Evolutionary conservation across 2,888 invertebrate species (phyloP).

Genomic region (Cantharis nigra): DNA sequence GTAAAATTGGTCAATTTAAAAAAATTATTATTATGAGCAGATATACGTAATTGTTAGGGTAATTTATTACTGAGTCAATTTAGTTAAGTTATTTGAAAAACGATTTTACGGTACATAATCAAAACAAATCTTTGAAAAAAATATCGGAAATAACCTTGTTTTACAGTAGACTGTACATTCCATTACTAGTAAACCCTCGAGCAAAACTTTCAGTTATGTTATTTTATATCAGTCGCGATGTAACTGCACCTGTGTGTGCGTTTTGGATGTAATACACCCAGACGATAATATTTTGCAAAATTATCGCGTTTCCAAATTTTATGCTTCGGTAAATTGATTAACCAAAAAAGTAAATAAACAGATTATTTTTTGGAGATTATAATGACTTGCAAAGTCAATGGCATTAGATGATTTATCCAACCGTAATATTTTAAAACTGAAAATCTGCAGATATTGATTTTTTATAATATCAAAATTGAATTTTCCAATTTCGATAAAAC

Average conservation of each 20-base stretch:
- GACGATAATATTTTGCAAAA: neutral
- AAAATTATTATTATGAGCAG: neutral
- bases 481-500: neutral
- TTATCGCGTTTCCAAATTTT: neutral
- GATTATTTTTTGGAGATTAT: neutral
- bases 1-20: neutral
- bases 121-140: slow-evolving; percentile 7
- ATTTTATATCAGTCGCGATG: slow-evolving; percentile 1
- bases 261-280: slow-evolving; percentile 1
- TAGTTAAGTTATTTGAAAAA: slow-evolving; percentile 14
- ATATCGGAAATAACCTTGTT: slow-evolving; percentile 14
- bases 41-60: neutral
- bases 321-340: neutral
- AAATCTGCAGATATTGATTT: neutral
- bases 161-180: slow-evolving; percentile 22
- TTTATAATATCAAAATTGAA: neutral
- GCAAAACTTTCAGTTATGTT: slow-evolving; percentile 23
- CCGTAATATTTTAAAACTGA: neutral
- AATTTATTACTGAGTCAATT: neutral
- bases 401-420: neutral
- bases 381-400: neutral
- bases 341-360: neutral
- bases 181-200: slow-evolving; percentile 10
- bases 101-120: slow-evolving; percentile 11
- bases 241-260: neutral